These are phyloP conservation scores for Gallinago nigripennis DNA, from an alignment of 2,797 vertebrate genomes.

Conservation along the genomic window DNA sequence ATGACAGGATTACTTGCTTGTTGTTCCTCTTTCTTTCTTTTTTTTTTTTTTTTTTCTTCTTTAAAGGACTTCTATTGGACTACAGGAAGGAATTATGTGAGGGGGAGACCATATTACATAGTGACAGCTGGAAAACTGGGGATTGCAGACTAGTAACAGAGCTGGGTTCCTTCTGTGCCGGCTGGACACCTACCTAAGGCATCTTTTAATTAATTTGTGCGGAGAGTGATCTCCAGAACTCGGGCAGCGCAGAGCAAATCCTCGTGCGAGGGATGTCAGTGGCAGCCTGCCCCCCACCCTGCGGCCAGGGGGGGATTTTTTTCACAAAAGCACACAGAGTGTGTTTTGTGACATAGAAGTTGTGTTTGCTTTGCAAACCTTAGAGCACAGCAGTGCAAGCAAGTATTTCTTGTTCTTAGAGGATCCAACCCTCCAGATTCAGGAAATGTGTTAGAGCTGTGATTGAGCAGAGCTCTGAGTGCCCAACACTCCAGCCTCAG, in stretches of 20 bases:
- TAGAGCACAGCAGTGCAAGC: not conserved
- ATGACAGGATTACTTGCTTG: constrained; percentile 72
- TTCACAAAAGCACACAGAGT: not conserved
- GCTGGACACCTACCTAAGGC: constrained; percentile 53
- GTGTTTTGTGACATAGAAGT: too few species aligned
- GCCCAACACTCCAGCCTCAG: not conserved
- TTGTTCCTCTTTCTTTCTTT: constrained; percentile 58
- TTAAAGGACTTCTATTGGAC: constrained; percentile 55
- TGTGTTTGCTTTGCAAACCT: not conserved
- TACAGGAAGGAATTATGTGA: constrained; percentile 64
- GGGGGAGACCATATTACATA: constrained; percentile 66
- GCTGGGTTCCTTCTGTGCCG: constrained; percentile 63
- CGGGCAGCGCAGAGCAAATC: not conserved
- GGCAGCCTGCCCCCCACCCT: not conserved
- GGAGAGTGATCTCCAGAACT: not conserved
- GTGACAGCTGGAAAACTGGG: constrained; percentile 74
- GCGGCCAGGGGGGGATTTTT: not conserved
- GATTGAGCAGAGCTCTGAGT: not conserved
- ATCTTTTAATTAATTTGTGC: constrained; percentile 69
- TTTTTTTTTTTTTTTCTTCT: not conserved
- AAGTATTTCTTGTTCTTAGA: not conserved
- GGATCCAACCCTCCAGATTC: not conserved
- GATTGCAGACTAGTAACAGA: constrained; percentile 56
- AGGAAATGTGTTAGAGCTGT: not conserved
- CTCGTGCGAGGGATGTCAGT: accelerated